Evolutionary conservation across 2,888 invertebrate species (phyloP), one percentile per base, ranked within the genome.

Genomic region (Biston stratarius): DNA sequence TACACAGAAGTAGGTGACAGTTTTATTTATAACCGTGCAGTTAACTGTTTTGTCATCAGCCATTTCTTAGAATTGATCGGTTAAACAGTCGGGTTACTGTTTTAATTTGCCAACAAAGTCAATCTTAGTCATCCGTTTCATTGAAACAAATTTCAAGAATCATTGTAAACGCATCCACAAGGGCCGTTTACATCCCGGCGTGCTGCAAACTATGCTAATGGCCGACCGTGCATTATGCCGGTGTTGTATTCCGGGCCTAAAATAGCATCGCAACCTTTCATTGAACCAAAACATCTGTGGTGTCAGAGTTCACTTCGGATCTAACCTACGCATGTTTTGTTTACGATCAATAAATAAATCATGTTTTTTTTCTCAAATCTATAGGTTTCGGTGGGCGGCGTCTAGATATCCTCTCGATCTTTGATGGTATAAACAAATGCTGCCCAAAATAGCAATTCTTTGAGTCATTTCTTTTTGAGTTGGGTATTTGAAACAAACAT

Each of bases 181-280:
- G 48, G 55, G 51, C 59, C 53, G 57, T 68, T 63, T 68, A 64
- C 61, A 64, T 61, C 56, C 55, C 66, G 49, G 34, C 68, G 69
- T 24, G 24, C 24, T 24, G 64, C 52, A 69, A 59, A 59, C 59
- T 49, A 49, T 59, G 59, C 59, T 59, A 73, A 69, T 65, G 73
- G 71, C 68, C 68, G 66, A 61, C 69, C n/a, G 51, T 64, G 44
- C 62, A 64, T 60, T 64, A 64, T 65, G 69, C 67, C 67, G 64
- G 73, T 71, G 68, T 71, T 64, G 58, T 62, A 61, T 73, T 64
- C 62, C 71, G 64, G 60, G 51, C 62, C 64, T 42, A 64, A 69
- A 71, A 73, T 73, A 73, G 69, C 61, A 52, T 45, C 64, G 49
- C 61, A 55, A 61, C 59, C 64, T 64, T 64, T 64, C 61, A 45